Conservation (phyloP, 2,888 invertebrate genomes). For the Drosophila peninsularis region DNA sequence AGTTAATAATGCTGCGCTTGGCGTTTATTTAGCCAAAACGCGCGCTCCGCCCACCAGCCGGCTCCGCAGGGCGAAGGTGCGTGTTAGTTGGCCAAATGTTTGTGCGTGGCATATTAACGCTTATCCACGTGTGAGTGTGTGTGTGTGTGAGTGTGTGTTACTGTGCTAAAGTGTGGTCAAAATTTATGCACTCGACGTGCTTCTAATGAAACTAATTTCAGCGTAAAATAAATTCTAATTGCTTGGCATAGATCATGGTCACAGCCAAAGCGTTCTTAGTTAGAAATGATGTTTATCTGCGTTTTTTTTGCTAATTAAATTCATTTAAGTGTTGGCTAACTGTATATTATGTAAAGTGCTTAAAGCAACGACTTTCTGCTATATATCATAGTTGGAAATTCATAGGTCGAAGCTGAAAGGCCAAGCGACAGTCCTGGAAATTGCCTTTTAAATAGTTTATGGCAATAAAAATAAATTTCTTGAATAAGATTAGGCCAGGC, state of each 20-base stretch:
- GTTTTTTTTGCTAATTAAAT: background rate
- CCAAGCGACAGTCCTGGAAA: background rate
- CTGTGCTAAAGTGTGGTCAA: slow-evolving; percentile 19
- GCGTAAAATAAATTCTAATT: slow-evolving; percentile 41
- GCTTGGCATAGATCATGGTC: slow-evolving; percentile 6
- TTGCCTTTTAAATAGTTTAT: slow-evolving; percentile 6
- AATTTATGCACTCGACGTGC: slow-evolving; percentile 55
- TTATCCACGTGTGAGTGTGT: slow-evolving; percentile 32
- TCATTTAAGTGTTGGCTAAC: background rate
- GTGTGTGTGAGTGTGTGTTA: slow-evolving; percentile 11
- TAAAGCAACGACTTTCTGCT: no score
- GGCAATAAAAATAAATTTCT: slow-evolving; percentile 3
- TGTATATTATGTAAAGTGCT: background rate
- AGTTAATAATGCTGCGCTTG: slow-evolving; percentile 47
- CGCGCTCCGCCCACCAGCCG: slow-evolving; percentile 24
- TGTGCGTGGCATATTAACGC: slow-evolving; percentile 56
- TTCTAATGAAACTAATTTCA: slow-evolving; percentile 70
- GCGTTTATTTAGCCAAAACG: slow-evolving; percentile 60
- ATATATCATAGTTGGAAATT: no score
- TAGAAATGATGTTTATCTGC: background rate
- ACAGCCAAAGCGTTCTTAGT: background rate
- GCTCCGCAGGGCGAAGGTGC: slow-evolving; percentile 32
- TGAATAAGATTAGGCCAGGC: background rate
- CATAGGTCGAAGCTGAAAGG: background rate
- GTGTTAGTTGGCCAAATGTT: slow-evolving; percentile 38